phyloP scores from a whole-genome alignment of 2,797 vertebrate species.

The Rhinoraja longicauda region DNA sequence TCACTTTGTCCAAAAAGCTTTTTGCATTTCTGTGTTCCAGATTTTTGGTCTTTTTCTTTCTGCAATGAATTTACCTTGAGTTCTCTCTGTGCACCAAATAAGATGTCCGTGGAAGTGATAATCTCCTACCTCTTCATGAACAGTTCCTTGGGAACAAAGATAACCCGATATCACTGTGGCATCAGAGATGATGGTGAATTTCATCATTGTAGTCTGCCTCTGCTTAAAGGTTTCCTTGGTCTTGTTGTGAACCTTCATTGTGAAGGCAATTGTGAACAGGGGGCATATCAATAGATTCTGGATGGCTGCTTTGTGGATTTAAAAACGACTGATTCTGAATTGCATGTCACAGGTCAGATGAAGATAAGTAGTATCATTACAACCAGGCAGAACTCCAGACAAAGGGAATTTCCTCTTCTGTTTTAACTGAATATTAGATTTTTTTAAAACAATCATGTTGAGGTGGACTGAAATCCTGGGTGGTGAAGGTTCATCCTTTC shows the following conservation, averaged over 20 bases:
- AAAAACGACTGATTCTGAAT: neutral
- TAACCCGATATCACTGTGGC: too few species aligned
- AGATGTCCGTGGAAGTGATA: neutral
- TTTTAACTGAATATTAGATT: too few species aligned
- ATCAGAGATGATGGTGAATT: too few species aligned
- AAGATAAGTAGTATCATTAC: neutral
- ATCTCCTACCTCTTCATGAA: neutral
- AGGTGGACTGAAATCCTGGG: neutral
- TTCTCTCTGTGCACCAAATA: too few species aligned
- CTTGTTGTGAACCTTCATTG: too few species aligned
- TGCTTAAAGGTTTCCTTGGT: too few species aligned
- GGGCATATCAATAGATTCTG: too few species aligned
- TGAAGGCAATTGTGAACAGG: too few species aligned
- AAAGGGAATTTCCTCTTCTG: neutral
- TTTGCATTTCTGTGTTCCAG: neutral
- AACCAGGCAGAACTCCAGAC: neutral
- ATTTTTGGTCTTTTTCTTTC: neutral
- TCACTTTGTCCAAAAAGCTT: neutral
- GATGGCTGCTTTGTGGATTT: neutral
- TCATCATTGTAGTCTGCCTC: too few species aligned
- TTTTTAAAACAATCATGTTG: neutral
- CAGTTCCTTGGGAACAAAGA: too few species aligned
- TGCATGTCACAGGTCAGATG: neutral
- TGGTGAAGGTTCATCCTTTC: conserved; percentile 4
- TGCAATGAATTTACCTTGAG: neutral